Conservation (phyloP, 2,797 vertebrate species). For the Cynodonichthys magdalenae region DNA sequence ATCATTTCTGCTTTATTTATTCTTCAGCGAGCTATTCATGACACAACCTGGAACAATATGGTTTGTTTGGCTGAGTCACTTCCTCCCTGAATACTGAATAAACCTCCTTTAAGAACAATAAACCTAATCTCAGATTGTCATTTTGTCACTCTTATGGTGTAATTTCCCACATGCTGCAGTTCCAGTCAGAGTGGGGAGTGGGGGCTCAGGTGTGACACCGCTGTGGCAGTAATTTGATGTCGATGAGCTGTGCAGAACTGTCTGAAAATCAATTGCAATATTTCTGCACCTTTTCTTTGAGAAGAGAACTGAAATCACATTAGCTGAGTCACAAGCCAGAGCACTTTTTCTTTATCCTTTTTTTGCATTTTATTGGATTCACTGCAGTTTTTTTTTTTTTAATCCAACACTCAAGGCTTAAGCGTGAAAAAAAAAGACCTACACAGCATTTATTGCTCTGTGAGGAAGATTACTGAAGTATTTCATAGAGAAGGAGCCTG, state of each 20-base stretch:
- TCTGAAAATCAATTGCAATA: constrained; percentile 16
- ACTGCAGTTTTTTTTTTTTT: not conserved
- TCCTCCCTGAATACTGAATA: constrained; percentile 18
- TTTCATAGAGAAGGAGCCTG: constrained; percentile 24
- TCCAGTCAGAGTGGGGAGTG: not conserved
- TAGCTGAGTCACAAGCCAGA: constrained; percentile 20
- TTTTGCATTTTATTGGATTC: constrained; percentile 7
- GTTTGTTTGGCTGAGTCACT: constrained; percentile 19
- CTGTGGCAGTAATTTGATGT: constrained; percentile 31
- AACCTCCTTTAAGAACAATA: constrained; percentile 10
- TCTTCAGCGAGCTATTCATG: not conserved
- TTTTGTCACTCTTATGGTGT: constrained; percentile 27
- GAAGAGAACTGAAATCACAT: constrained; percentile 11
- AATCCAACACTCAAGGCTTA: not conserved
- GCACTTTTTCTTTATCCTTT: not conserved
- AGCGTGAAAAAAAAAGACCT: too few species aligned
- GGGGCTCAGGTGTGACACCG: constrained; percentile 41
- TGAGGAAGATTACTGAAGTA: constrained; percentile 27
- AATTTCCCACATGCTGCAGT: constrained; percentile 42
- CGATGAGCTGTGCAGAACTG: constrained; percentile 6
- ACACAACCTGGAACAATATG: not conserved
- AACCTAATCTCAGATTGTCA: constrained; percentile 20
- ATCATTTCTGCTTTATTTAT: constrained; percentile 6
- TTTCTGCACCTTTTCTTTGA: constrained; percentile 13
- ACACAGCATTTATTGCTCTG: constrained; percentile 22